Base-by-base conservation (phyloP, 1,140 invertebrate species). In the Teleopsis dalmanni region DNA sequence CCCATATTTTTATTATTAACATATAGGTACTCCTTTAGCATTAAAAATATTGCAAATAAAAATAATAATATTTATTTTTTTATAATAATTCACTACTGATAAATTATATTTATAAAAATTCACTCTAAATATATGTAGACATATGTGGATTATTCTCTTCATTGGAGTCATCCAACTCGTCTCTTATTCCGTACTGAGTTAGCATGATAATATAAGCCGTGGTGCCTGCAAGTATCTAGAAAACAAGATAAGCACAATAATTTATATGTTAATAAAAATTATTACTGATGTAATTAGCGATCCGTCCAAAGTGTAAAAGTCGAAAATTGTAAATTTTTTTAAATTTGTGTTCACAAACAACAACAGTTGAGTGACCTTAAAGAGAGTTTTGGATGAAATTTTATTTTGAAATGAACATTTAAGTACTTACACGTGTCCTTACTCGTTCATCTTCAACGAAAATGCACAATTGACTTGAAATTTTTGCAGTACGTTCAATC, bases 121-220 rank as follows among this genome's bases (percentile, higher is more conserved):
- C n/a, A n/a, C n/a, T n/a, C n/a, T n/a, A n/a, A n/a, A n/a, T n/a
- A n/a, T n/a, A n/a, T n/a, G n/a, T n/a, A n/a, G n/a, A n/a, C n/a
- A n/a, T n/a, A n/a, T n/a, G n/a, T n/a, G n/a, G n/a, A n/a, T n/a
- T n/a, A n/a, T n/a, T n/a, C n/a, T n/a, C n/a, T n/a, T n/a, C n/a
- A n/a, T n/a, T n/a, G n/a, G n/a, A n/a, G n/a, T n/a, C n/a, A n/a
- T n/a, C n/a, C n/a, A n/a, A n/a, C n/a, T n/a, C n/a, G n/a, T n/a
- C n/a, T n/a, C n/a, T n/a, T 41, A 54, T 52, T 19, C 41, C 43
- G 18, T 44, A 51, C 47, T 58, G 54, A 46, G 56, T 47, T 3
- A 58, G 50, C 47, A 56, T 56, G 16, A 57, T 54, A 49, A 58
- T 58, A 34, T 51, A 54, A 18, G 57, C 56, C 47, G 48, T 47